Base-by-base conservation (phyloP, 1,140 invertebrate species). In the Lethocerus indicus region DNA sequence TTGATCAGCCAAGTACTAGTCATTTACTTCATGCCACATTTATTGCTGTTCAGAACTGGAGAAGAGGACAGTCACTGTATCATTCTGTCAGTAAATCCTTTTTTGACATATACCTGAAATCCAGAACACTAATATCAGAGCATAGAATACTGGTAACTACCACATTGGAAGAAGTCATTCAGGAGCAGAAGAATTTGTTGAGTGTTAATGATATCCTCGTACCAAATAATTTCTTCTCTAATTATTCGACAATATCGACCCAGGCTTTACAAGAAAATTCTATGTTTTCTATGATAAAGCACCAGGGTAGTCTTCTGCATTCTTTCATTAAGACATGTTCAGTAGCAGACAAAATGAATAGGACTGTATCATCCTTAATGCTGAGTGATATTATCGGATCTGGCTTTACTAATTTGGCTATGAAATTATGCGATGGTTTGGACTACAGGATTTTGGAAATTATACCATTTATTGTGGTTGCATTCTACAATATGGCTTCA, bases 41-140 rank as follows among this genome's bases (percentile, higher is more conserved):
- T 58, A 59, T 83, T 35, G 70, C 74, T 18, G 68, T 64, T 16
- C 79, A 83, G 61, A 78, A 79, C 60, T 56, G 76, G 32, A 61
- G 71, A 1, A 64, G 77, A 49, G 81, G 79, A 1, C 69, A 75
- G 42, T 55, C 68, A 6, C 56, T 68, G 21, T 54, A 56, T 4
- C 63, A 67, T 35, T 71, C 78, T 3, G 64, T 83, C 49, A 56
- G 61, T 9, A 69, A 70, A 25, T 69, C 73, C 35, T 78, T 78
- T 54, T 61, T 68, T 1, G 81, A 84, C 58, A 72, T 83, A 23
- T 87, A 84, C 58, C 68, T 81, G 18, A 79, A 75, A 60, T 70
- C 72, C 0, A 67, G 73, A 56, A 68, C 67, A 32, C 62, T 69
- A 28, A 57, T 51, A 16, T 56, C 62, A 23, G 16, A 50, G 1